These are phyloP conservation scores for Luehdorfia chinensis DNA, from an alignment of 1,140 invertebrate species.

Conservation along the genomic window DNA sequence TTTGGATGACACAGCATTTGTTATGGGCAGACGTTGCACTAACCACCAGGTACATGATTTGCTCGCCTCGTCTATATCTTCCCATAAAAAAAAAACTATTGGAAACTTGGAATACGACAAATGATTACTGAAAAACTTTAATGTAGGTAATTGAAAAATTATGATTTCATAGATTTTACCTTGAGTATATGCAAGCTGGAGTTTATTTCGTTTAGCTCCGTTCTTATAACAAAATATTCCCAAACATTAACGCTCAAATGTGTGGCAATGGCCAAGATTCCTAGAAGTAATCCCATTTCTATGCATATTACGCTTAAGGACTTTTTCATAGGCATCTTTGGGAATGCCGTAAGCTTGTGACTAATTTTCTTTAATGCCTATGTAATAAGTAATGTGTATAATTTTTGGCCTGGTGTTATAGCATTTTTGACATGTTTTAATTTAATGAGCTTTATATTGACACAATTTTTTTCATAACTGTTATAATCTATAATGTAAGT, in stretches of 20 bases:
- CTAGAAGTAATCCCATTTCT: constrained; percentile 40
- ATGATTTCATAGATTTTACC: constrained; percentile 27
- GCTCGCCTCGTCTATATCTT: too few species aligned
- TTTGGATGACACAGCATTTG: too few species aligned
- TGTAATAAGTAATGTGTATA: too few species aligned
- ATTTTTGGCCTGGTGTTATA: too few species aligned
- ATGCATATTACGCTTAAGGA: constrained; percentile 30
- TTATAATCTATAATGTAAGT: too few species aligned
- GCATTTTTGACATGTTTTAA: too few species aligned
- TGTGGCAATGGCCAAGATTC: constrained; percentile 36
- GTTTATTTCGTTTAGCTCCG: constrained; percentile 48
- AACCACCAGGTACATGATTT: too few species aligned
- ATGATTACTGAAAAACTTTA: background rate
- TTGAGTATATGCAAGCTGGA: constrained; percentile 41
- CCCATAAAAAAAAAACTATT: too few species aligned
- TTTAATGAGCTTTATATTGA: background rate
- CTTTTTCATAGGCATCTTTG: constrained; percentile 29
- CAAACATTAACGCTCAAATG: constrained; percentile 48
- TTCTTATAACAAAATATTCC: constrained; percentile 47
- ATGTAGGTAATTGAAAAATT: background rate
- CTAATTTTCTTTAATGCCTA: background rate
- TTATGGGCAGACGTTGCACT: too few species aligned
- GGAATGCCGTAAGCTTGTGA: too few species aligned
- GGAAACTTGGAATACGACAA: too few species aligned
- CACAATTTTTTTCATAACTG: too few species aligned